Base-by-base conservation (phyloP, 2,797 vertebrate genomes). In the Gymnoscopelus braueri region DNA sequence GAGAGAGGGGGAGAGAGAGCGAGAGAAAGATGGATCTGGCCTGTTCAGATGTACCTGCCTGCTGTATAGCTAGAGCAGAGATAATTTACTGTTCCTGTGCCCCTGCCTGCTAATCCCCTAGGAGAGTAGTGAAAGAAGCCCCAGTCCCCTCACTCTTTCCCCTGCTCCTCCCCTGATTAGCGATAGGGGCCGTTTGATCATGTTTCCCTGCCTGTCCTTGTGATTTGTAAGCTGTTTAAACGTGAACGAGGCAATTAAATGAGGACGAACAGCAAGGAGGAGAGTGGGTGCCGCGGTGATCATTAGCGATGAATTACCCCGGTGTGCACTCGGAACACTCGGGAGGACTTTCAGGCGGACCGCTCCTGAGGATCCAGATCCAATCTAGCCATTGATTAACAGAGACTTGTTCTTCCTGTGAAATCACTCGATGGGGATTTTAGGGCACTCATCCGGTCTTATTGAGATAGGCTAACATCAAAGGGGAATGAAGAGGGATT, bases 341-440 rank as follows among this genome's bases (percentile, higher is more conserved):
- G 59, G 89, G 85, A 88, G 88, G 86, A 88, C 89, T 88, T 88
- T 64, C 79, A 83, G 85, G 74, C 81, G 4, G 83, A 81, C 85
- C 86, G 80, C 88, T 87, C 85, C 78, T 69, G 82, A 85, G 86
- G 83, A 88, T 87, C 87, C 91, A 84, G 87, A 92, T 91, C 90
- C 91, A 91, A 91, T 92, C 89, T 85, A 89, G 85, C 88, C 91
- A 92, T 91, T 92, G 91, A 93, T 93, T 92, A 93, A 92, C 92
- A 72, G 87, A 85, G 90, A 84, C 90, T 90, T 84, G 90, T 88
- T 90, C 91, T 90, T 90, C 89, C 89, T 90, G 86, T 82, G 81
- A 87, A 91, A 91, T 93, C 90, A 89, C 92, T 91, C 85, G 75
- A 89, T 77, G 47, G 87, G 92, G 90, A 92, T 91, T 92, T 91